Evolutionary conservation across 2,888 invertebrate species (phyloP), one percentile per base, ranked within the genome.

Genomic region (Drosophila merina): DNA sequence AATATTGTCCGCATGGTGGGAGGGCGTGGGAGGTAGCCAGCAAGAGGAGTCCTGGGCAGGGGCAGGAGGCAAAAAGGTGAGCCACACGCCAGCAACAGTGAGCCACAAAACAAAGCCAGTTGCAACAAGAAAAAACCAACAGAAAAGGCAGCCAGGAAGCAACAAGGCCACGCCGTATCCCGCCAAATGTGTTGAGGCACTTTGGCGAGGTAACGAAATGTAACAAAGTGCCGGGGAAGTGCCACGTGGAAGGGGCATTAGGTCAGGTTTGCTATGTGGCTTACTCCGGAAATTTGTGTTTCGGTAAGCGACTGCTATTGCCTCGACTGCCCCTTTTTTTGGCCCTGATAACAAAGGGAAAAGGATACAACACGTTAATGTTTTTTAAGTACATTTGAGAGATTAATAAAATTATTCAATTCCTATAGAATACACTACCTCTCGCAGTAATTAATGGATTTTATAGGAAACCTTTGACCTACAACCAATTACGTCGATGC

Each of bases 211-310:
- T 87, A 82, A 87, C 82, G 82, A 82, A 82, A 87, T 87, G 86
- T 87, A 82, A 85, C 88, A 82, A 87, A 82, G 79, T 82, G 82
- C 66, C 69, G 45, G 57, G 68, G 55, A 74, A 56, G 60, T 56
- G 68, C 20, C 28, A 38, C 38, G 54, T 20, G 36, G 28, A 45
- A 45, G 64, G 49, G 76, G 82, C 66, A 72, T 76, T 82, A 70
- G 82, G 70, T 63, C 76, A 69, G 88, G 88, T 81, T 81, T 85
- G 82, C 85, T 82, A 76, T 82, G 82, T 76, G 82, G 82, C 88
- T 81, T 85, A 76, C 76, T 67, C 80, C 86, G 86, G 89, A 88
- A 88, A 88, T 86, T 88, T 86, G 86, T 88, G 83, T 83, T 88
- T 42, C 87, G 88, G 88, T 40, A 67, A 67, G 64, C 64, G 57